A percentile compares a stretch with the other conserved stretches of the same genome.
phyloP scores from a whole-genome alignment of 2,888 invertebrate species.

The Temnothorax rugatulus region DNA sequence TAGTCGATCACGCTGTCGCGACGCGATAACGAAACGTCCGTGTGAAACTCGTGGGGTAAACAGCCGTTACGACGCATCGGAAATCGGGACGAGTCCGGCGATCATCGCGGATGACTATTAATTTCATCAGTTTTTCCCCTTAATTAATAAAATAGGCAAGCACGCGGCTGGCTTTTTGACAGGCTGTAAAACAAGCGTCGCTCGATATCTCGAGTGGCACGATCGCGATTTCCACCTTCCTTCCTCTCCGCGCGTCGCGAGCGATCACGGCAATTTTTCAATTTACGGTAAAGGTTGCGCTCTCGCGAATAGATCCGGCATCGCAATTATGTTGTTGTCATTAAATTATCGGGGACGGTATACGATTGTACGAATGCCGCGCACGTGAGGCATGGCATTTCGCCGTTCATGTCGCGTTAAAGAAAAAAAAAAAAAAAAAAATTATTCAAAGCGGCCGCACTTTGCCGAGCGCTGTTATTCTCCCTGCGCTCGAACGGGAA shows the following conservation, averaged over 20 bases:
- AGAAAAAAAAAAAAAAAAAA: slow-evolving; percentile 14
- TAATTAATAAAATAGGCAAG: background rate
- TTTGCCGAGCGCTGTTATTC: too few relatives aligned
- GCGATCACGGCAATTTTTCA: slow-evolving; percentile 67
- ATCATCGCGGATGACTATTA: background rate
- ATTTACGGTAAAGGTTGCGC: slow-evolving; percentile 66
- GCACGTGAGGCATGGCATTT: background rate
- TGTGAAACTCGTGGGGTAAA: background rate
- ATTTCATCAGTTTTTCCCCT: background rate
- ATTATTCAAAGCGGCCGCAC: background rate
- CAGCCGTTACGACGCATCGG: background rate
- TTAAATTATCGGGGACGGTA: slow-evolving; percentile 11
- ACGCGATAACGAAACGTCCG: background rate
- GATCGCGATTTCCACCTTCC: slow-evolving; percentile 20
- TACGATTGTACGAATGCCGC: slow-evolving; percentile 18
- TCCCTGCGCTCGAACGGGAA: background rate
- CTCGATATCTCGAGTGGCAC: background rate
- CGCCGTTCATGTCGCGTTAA: background rate
- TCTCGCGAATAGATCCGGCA: slow-evolving; percentile 21
- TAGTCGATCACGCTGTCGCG: background rate
- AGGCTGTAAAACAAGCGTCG: background rate
- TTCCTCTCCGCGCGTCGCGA: background rate
- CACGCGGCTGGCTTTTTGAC: background rate
- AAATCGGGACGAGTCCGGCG: background rate
- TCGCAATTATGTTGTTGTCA: slow-evolving; percentile 49